A percentile compares a stretch with the other conserved stretches of the same genome.
Evolutionary conservation across 2,797 vertebrate species (phyloP).

Genomic region (Chaetophractus vellerosus): DNA sequence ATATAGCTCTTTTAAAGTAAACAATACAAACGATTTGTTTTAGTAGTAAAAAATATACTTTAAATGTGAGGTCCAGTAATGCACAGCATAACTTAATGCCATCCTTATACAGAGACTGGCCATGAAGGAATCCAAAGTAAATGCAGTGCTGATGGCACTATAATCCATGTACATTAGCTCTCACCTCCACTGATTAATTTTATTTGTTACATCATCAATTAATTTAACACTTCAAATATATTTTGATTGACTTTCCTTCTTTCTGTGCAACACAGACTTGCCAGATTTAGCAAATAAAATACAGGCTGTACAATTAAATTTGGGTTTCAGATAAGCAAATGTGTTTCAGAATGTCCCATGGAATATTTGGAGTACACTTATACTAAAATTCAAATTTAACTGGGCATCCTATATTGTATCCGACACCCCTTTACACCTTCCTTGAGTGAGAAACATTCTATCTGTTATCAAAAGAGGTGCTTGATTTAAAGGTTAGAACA

Average conservation of each 20-base stretch:
- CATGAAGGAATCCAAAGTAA: neutral
- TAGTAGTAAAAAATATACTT: neutral
- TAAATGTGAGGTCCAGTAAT: neutral
- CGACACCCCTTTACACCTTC: neutral
- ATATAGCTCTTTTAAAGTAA: neutral
- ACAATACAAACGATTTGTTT: neutral
- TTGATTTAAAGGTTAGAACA: neutral
- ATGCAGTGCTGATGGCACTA: neutral
- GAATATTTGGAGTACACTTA: neutral
- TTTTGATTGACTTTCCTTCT: slow-evolving; percentile 3
- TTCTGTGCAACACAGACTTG: neutral
- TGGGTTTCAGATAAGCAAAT: slow-evolving; percentile 8
- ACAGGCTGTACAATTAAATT: slow-evolving; percentile 1
- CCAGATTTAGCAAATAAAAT: slow-evolving; percentile 9
- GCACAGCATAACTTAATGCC: neutral
- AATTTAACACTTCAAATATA: neutral
- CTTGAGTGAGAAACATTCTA: neutral
- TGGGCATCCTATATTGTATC: neutral
- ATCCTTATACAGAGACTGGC: neutral
- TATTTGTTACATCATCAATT: neutral
- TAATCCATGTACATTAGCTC: neutral
- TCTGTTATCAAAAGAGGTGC: too few species aligned
- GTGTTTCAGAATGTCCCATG: neutral
- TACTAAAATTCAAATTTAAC: slow-evolving; percentile 9
- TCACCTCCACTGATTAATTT: neutral